phyloP scores from a whole-genome alignment of 2,888 invertebrate species.

The Amphiduros pacificus region DNA sequence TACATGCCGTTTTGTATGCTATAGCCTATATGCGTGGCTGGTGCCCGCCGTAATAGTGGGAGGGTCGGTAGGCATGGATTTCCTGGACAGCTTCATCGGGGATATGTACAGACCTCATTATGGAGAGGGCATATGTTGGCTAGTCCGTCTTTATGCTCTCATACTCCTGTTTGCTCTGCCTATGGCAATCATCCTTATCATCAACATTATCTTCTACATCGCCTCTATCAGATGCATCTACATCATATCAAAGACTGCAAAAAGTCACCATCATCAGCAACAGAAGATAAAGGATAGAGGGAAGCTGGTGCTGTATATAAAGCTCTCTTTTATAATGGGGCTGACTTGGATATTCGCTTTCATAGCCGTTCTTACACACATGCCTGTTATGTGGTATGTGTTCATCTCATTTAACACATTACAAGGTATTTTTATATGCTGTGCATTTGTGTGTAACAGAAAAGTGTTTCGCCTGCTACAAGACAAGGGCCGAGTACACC shows the following conservation, averaged over 20 bases:
- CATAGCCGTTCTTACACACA: slow-evolving; percentile 48
- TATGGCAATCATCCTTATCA: slow-evolving; percentile 61
- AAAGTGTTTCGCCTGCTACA: slow-evolving; percentile 35
- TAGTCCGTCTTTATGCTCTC: slow-evolving; percentile 64
- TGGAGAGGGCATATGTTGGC: slow-evolving; percentile 63
- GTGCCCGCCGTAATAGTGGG: slow-evolving; percentile 50
- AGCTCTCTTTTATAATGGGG: slow-evolving; percentile 57
- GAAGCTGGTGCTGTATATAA: slow-evolving; percentile 27
- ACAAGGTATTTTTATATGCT: slow-evolving; percentile 67
- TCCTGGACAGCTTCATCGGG: slow-evolving; percentile 43
- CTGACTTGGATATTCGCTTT: slow-evolving; percentile 62
- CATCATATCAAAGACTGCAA: background rate
- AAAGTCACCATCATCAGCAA: background rate
- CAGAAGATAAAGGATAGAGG: slow-evolving; percentile 15
- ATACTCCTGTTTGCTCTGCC: slow-evolving; percentile 66
- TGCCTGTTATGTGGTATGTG: slow-evolving; percentile 58
- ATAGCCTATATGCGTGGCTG: slow-evolving; percentile 59
- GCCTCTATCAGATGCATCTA: slow-evolving; percentile 66
- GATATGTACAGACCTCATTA: slow-evolving; percentile 59
- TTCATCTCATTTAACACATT: slow-evolving; percentile 61
- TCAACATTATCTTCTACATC: slow-evolving; percentile 62
- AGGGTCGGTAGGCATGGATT: slow-evolving; percentile 57
- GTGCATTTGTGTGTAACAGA: slow-evolving; percentile 47
- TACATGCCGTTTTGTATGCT: slow-evolving; percentile 35
- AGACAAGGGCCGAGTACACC: slow-evolving; percentile 10